Percentiles rank a stretch among this genome's conserved stretches.
Conservation (phyloP, 2,797 vertebrate species). For the Melanotaenia nigrans region DNA sequence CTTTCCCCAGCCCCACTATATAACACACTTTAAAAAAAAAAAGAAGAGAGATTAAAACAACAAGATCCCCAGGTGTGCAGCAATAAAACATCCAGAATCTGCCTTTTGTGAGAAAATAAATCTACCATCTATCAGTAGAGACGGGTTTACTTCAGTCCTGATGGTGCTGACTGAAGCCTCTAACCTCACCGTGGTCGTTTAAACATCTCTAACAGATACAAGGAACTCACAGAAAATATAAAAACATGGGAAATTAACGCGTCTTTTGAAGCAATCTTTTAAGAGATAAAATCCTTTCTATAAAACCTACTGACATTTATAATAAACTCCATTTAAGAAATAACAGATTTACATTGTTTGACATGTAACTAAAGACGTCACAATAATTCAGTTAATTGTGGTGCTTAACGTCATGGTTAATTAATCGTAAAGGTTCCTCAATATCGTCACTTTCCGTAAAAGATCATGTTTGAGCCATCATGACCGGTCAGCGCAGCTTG, state of each 20-base stretch:
- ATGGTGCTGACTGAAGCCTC: not conserved
- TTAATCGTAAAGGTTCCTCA: no score
- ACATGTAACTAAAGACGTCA: no score
- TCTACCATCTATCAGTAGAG: not conserved
- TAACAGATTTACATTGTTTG: no score
- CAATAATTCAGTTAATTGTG: no score
- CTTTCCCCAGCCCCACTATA: not conserved
- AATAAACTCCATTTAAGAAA: no score
- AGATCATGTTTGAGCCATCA: no score
- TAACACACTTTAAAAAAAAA: no score
- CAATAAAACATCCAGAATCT: not conserved
- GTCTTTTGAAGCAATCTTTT: not conserved
- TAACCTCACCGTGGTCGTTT: not conserved
- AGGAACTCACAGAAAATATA: not conserved
- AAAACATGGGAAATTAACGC: not conserved
- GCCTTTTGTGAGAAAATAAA: not conserved
- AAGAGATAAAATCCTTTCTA: not conserved
- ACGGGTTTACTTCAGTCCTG: not conserved
- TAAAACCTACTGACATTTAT: not conserved
- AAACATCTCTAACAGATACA: not conserved
- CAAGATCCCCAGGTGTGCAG: not conserved
- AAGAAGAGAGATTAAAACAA: not conserved
- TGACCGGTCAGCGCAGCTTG: no score
- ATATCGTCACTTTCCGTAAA: no score
- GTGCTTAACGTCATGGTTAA: no score